Evolutionary conservation across 2,888 invertebrate genomes (phyloP), one percentile per base, ranked within the genome.

Genomic region (Arctia plantaginis): DNA sequence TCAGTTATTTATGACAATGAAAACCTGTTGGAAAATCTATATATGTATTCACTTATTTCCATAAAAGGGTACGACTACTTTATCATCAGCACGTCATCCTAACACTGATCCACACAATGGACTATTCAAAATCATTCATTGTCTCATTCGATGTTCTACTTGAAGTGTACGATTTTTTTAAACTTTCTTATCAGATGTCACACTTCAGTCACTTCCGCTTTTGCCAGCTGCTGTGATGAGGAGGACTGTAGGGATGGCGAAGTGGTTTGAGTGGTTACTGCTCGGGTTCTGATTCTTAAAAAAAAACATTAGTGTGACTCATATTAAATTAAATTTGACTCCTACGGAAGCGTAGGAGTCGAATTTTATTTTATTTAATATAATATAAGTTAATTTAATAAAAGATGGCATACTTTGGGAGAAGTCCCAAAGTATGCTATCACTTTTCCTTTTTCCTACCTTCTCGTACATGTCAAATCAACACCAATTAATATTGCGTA

Each of bases 101-200:
- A 8, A 62, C 30, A 18, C 18, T 30, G 13, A 18, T 62, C 18
- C 12, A 62, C 8, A 30, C 30, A 62, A 62, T 27, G 7, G 18
- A 62, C 30, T 62, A 30, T 27, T 27, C 13, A 27, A 59, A 59
- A 27, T 27, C n/a, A n/a, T 3, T 55, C 55, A n/a, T 27, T 13
- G 13, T 27, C 27, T 59, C 27, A 13, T 15, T 35, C 7, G 18
- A 27, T 30, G 18, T 62, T 8, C 62, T 7, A 62, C 15, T 62
- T 13, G 18, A 30, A 18, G 15, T 62, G 18, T 27, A n/a, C n/a
- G n/a, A n/a, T 27, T 18, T 62, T 62, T 62, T 27, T 20, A 27
- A 30, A 62, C 62, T 62, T 30, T 27, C 62, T 62, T 62, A 62
- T 62, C 62, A 62, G 30, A 30, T 18, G 62, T 62, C 62, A 62